Percentiles rank a stretch among this genome's conserved stretches.
Conservation (phyloP, 2,888 invertebrate genomes). For the Drosophila histrio region DNA sequence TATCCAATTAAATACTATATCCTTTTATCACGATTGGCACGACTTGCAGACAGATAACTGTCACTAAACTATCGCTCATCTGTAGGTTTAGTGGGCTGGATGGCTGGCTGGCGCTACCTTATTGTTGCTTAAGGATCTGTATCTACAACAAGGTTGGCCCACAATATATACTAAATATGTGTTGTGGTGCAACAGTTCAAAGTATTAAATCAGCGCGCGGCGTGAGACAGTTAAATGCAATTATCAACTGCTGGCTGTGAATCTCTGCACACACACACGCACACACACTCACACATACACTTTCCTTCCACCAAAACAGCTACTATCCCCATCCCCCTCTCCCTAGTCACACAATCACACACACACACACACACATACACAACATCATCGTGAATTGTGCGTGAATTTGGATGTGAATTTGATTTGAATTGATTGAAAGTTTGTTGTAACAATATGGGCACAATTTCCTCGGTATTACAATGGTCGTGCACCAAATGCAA, state of each 20-base stretch:
- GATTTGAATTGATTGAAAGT: constrained; percentile 24
- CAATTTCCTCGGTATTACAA: constrained; percentile 96
- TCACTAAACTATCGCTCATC: constrained; percentile 52
- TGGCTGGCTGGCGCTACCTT: constrained; percentile 53
- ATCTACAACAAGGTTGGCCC: constrained; percentile 64
- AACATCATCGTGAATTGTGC: constrained; percentile 44
- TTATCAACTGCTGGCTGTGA: constrained; percentile 40
- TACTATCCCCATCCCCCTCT: constrained; percentile 6
- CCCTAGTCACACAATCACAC: constrained; percentile 25
- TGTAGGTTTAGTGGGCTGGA: constrained; percentile 51
- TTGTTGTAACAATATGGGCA: constrained; percentile 88
- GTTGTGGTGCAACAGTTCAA: constrained; percentile 73
- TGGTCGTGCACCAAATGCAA: constrained; percentile 95
- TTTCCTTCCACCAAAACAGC: constrained; percentile 15
- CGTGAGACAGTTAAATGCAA: constrained; percentile 55
- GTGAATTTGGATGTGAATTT: constrained; percentile 46
- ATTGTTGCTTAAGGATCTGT: constrained; percentile 61
- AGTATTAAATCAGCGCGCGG: constrained; percentile 56
- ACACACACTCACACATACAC: neutral
- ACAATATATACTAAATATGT: constrained; percentile 61
- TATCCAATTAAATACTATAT: constrained; percentile 16
- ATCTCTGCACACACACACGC: constrained; percentile 16
- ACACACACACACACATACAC: constrained; percentile 25
- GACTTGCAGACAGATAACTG: constrained; percentile 8
- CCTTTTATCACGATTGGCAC: constrained; percentile 7